These are phyloP conservation scores for Drosophila nigricruria DNA, from an alignment of 2,888 invertebrate species.

Conservation along the genomic window DNA sequence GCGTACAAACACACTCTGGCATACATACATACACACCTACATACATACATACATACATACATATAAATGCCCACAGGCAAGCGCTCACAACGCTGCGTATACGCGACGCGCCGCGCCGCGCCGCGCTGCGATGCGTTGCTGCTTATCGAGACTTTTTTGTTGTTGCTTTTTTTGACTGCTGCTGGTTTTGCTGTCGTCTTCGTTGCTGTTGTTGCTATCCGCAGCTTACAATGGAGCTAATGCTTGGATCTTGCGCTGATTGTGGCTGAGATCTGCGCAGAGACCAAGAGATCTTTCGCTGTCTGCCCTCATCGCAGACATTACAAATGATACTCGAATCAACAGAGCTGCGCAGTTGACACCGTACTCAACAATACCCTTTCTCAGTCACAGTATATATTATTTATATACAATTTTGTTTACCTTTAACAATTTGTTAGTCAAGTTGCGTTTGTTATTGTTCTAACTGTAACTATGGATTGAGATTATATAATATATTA, in stretches of 20 bases:
- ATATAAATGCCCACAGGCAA: conserved; percentile 25
- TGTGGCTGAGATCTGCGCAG: conserved; percentile 38
- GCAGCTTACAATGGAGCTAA: conserved; percentile 49
- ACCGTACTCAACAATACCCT: conserved; percentile 19
- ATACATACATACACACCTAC: conserved; percentile 11
- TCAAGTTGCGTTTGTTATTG: too few species aligned
- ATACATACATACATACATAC: conserved; percentile 7
- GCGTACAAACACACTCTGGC: conserved; percentile 13
- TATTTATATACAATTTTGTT: not conserved
- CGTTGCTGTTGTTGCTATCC: conserved; percentile 33
- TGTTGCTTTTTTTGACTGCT: conserved; percentile 1
- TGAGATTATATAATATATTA: too few species aligned
- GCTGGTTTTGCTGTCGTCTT: conserved; percentile 10
- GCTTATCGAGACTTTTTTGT: conserved; percentile 47
- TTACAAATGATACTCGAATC: conserved; percentile 40
- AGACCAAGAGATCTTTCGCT: conserved; percentile 27
- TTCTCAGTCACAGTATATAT: not conserved
- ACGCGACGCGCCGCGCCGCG: conserved; percentile 63
- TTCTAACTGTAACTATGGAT: too few species aligned
- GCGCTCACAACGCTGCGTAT: conserved; percentile 68
- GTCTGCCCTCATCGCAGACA: conserved; percentile 34
- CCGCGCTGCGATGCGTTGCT: conserved; percentile 46
- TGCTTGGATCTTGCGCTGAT: conserved; percentile 46
- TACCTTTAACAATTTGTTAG: too few species aligned
- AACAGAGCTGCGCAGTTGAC: not conserved